These are phyloP conservation scores for Pseudonaja textilis DNA, from an alignment of 2,113 vertebrate genomes.

Conservation along the genomic window DNA sequence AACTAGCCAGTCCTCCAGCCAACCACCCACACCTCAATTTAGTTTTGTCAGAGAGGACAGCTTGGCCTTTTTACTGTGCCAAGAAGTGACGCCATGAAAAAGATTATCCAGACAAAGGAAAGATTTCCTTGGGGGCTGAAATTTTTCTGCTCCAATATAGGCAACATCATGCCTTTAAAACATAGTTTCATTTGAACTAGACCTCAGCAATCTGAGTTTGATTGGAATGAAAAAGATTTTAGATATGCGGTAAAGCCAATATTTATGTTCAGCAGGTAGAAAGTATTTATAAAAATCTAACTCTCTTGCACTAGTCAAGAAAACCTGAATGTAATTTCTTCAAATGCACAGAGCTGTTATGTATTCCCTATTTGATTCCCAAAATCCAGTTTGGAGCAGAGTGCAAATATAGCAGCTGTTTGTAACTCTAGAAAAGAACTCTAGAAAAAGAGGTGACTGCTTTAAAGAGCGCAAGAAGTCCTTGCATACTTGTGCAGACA, in stretches of 20 bases:
- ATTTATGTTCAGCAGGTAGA: neutral
- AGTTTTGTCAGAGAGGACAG: neutral
- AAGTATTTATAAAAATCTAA: neutral
- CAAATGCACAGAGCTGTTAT: neutral
- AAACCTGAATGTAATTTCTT: neutral
- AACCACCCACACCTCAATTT: neutral
- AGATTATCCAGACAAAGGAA: neutral
- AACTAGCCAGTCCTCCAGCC: neutral
- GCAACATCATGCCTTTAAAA: neutral
- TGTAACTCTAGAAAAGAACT: neutral
- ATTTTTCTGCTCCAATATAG: neutral
- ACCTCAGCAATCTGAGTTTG: neutral
- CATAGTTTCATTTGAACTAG: neutral
- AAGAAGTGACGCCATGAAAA: neutral
- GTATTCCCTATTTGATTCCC: neutral
- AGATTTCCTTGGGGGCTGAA: neutral
- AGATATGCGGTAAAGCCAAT: neutral
- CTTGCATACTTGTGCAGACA: neutral
- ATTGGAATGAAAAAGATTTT: neutral
- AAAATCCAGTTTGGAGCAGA: neutral
- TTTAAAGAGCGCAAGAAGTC: neutral
- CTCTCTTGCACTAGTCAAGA: neutral
- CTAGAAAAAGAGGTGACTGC: neutral
- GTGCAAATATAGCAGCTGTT: neutral
- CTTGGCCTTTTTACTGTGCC: neutral